Conservation (phyloP, 2,797 vertebrate species). For the Babyrousa celebensis region DNA sequence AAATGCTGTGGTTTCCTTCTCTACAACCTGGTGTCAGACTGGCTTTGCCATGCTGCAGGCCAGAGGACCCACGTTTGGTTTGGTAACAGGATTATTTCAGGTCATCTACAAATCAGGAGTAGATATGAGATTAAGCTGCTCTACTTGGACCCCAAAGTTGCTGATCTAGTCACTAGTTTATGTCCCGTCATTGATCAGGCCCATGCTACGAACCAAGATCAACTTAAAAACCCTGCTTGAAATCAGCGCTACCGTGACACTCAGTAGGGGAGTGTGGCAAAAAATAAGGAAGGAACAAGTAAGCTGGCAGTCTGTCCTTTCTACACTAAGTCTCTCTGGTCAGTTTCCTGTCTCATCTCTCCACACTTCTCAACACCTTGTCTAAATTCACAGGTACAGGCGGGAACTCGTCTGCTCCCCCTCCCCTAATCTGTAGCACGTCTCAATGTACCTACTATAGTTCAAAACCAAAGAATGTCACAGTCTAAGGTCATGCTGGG, state of each 20-base stretch:
- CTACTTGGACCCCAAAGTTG: background rate
- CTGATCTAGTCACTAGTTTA: background rate
- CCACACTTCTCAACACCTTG: background rate
- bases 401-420: background rate
- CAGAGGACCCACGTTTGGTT: background rate
- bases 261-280: too few species aligned
- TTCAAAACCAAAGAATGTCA: background rate
- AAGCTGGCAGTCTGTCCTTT: background rate
- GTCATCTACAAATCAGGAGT: background rate
- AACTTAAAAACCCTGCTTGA: background rate
- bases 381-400: background rate
- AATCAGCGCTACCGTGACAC: background rate
- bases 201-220: background rate
- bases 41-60: background rate
- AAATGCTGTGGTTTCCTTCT: too few species aligned
- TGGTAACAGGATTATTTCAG: background rate
- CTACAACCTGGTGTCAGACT: too few species aligned
- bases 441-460: background rate
- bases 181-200: background rate
- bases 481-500: background rate
- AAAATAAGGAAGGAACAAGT: background rate
- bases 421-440: accelerated
- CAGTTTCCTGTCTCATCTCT: background rate
- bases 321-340: background rate
- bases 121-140: background rate